These are phyloP conservation scores for Exaiptasia diaphana DNA, from an alignment of 64 coral and sea anemone genomes.

Conservation along the genomic window DNA sequence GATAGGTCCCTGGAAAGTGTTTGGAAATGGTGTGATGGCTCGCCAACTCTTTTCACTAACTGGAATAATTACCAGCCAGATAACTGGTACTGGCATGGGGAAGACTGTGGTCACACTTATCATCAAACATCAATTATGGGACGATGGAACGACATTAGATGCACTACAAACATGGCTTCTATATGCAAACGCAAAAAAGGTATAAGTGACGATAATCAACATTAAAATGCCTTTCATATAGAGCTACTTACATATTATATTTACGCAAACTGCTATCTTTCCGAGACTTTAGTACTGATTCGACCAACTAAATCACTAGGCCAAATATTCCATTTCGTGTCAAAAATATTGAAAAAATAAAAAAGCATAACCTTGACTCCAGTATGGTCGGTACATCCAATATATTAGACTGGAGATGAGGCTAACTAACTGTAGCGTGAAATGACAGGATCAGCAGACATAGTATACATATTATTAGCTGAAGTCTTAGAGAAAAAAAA, in stretches of 20 bases:
- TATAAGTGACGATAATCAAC: background rate
- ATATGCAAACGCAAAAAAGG: conserved; percentile 89
- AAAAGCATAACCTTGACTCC: no score
- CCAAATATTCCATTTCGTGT: no score
- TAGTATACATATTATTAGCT: no score
- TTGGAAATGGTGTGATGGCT: conserved; percentile 72
- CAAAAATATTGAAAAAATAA: no score
- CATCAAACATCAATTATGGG: background rate
- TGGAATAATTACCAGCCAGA: conserved; percentile 72
- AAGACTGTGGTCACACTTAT: conserved; percentile 64
- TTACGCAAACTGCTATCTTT: no score
- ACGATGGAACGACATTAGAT: conserved; percentile 74
- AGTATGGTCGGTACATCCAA: no score
- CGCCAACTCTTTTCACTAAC: conserved; percentile 57
- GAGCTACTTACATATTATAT: background rate
- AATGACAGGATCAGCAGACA: no score
- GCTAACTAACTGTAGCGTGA: no score
- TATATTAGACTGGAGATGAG: no score
- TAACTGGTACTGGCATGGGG: conserved; percentile 47
- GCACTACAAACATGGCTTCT: conserved; percentile 25
- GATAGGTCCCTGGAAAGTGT: conserved; percentile 70
- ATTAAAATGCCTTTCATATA: background rate
- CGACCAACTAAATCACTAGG: no score
- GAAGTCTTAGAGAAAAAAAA: no score
- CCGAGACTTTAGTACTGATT: background rate